Percentiles rank a stretch among this genome's conserved stretches.
phyloP scores from a whole-genome alignment of 2,888 invertebrate genomes.

The Mesorhabditis sp. region DNA sequence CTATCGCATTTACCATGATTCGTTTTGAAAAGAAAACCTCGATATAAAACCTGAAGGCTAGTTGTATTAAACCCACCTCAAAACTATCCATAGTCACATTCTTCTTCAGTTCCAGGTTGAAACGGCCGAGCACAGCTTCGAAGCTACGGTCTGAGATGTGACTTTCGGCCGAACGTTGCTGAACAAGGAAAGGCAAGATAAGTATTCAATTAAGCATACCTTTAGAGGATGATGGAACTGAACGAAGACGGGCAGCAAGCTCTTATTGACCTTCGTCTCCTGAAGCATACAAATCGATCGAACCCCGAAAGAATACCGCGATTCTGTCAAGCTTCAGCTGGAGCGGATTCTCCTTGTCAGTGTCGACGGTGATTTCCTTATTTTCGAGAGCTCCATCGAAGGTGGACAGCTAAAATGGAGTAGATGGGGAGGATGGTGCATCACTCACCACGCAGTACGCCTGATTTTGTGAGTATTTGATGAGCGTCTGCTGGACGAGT shows the following conservation, averaged over 20 bases:
- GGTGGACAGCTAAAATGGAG: slow-evolving; percentile 10
- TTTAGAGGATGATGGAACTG: slow-evolving; percentile 49
- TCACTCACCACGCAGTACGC: slow-evolving; percentile 42
- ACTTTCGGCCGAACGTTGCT: slow-evolving; percentile 24
- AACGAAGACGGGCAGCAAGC: slow-evolving; percentile 37
- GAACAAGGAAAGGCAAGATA: not conserved
- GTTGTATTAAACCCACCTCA: slow-evolving; percentile 25
- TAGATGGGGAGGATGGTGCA: not conserved
- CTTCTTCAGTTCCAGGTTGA: slow-evolving; percentile 55
- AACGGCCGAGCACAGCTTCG: slow-evolving; percentile 39
- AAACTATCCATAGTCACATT: slow-evolving; percentile 56
- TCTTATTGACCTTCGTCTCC: slow-evolving; percentile 42
- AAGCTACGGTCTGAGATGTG: slow-evolving; percentile 32
- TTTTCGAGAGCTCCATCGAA: slow-evolving; percentile 25
- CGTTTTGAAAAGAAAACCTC: too few species aligned
- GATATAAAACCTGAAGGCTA: not conserved
- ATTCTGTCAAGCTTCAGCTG: slow-evolving; percentile 46
- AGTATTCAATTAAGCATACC: slow-evolving; percentile 2
- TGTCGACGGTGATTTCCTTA: slow-evolving; percentile 29
- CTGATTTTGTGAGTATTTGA: slow-evolving; percentile 47
- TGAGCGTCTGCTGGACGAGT: slow-evolving; percentile 43
- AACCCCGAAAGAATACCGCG: slow-evolving; percentile 26
- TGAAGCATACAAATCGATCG: slow-evolving; percentile 17
- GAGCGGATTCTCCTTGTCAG: slow-evolving; percentile 35
- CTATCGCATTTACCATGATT: not conserved